Conservation (phyloP, 1,140 invertebrate species). For the Brachionus koreanus region DNA sequence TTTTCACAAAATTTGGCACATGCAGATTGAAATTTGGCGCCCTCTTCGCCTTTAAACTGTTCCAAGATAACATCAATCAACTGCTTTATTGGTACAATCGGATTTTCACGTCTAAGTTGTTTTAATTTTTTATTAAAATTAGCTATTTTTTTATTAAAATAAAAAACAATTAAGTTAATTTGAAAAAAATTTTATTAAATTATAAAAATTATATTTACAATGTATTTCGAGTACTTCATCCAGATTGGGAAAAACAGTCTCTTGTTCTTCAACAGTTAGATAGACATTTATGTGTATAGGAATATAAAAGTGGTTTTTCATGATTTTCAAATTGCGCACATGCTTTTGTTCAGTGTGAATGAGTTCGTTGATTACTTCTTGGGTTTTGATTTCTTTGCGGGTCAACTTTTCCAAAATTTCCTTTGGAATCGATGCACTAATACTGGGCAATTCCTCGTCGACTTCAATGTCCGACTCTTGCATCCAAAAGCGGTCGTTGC, state of each 20-base stretch:
- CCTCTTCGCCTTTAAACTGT: constrained; percentile 32
- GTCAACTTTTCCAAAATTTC: constrained; percentile 11
- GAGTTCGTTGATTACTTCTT: constrained; percentile 43
- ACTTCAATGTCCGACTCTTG: constrained; percentile 41
- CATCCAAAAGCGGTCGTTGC: not conserved
- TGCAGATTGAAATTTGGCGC: constrained; percentile 21
- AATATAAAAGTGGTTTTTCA: constrained; percentile 31
- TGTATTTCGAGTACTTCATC: constrained; percentile 38
- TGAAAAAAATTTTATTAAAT: constrained; percentile 13
- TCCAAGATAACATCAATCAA: constrained; percentile 25
- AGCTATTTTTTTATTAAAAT: no score
- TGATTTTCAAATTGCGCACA: constrained; percentile 42
- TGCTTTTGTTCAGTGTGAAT: constrained; percentile 44
- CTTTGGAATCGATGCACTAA: not conserved
- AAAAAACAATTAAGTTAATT: not conserved
- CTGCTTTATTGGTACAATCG: not conserved
- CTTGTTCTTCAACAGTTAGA: constrained; percentile 23
- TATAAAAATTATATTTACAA: not conserved
- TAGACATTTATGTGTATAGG: not conserved
- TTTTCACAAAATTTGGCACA: constrained; percentile 45
- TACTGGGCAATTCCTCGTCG: constrained; percentile 21
- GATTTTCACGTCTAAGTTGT: constrained; percentile 14
- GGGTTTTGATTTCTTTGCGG: constrained; percentile 18
- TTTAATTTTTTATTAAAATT: constrained; percentile 39
- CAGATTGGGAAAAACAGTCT: constrained; percentile 37